Base-by-base conservation (phyloP, 2,113 vertebrate species). In the Lepus europaeus region DNA sequence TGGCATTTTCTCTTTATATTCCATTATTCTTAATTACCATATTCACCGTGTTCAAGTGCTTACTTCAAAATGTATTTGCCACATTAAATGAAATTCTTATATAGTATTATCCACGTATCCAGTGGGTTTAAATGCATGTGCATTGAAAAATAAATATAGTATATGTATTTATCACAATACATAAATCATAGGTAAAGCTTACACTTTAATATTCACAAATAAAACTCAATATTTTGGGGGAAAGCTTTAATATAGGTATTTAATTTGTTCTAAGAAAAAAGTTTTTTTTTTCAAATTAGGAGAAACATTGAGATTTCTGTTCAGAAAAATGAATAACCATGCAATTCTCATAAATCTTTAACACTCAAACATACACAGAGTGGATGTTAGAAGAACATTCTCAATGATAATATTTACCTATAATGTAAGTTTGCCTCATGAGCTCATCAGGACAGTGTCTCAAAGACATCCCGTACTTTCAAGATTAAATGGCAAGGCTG, bases 281-380 rank as follows among this genome's bases (percentile, higher is more conserved):
- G 36, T n/a, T 63, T 3, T 86, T 91, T n/a, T 63, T 70, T 82
- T 92, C 72, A 92, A 96, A 93, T 11, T 45, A 61, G 56, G 4
- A n/a, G 82, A 85, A 86, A 31, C 59, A 89, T 25, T n/a, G n/a
- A 81, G 5, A 25, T 89, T 89, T 94, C n/a, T 77, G 14, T 45
- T 84, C 29, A 90, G 63, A 92, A 90, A 88, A 88, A 56, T 2
- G 36, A 66, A 11, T 31, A 23, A 72, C 74, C 12, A 10, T 31
- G 17, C 5, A 72, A n/a, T 87, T 84, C 10, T 8, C 64, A 94
- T 6, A 94, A 66, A 66, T 39, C 33, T 83, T 31, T 89, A 51
- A 79, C 80, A 84, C 4, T 33, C 51, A 88, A 61, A n/a, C 33
- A 20, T 70, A 78, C 22, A 9, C 66, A 72, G 56, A 94, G 87